Base-by-base conservation (phyloP, 1,140 invertebrate species). In the Colletes latitarsis region DNA sequence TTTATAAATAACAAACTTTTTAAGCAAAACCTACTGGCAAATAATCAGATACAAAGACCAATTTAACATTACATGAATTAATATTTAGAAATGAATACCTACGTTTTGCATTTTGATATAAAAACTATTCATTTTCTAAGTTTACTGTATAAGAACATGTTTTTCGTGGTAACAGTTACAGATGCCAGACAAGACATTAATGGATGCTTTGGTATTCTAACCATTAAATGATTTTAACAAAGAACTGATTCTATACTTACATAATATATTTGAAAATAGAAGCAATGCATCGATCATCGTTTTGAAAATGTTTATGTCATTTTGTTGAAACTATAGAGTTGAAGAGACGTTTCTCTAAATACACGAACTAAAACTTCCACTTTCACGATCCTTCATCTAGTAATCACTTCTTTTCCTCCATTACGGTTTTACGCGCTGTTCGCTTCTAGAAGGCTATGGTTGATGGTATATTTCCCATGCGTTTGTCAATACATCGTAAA, bases 121-220 rank as follows among this genome's bases (percentile, higher is more conserved):
- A 52, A 14, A 12, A 55, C 12, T 66, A 14, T 52, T n/a, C 6
- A 53, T 14, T 2, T 6, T 17, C 8, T 17, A 58, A 52, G 14
- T 67, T 41, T 41, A n/a, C 3, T 52, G 17, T 53, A 15, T 9
- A 60, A 60, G 55, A 80, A 68, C 41, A 49, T 66, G n/a, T 60
- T 75, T 67, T 43, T 75, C 53, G 17, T 60, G 57, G 17, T 46
- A 55, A 70, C 30, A 58, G 30, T 57, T 77, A 78, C 66, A 78
- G 81, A 74, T 82, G 71, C 17, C 64, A 80, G 43, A 70, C 8
- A 49, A 74, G 64, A 70, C 62, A 69, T 67, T 80, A 82, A 82
- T 82, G 81, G 81, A 82, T 82, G 81, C 79, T 70, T 81, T 63
- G 12, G 52, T 66, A 80, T 74, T 72, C 81, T 82, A 82, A 82